Conservation (phyloP, 2,797 vertebrate species). For the Poeciliopsis presidionis region DNA sequence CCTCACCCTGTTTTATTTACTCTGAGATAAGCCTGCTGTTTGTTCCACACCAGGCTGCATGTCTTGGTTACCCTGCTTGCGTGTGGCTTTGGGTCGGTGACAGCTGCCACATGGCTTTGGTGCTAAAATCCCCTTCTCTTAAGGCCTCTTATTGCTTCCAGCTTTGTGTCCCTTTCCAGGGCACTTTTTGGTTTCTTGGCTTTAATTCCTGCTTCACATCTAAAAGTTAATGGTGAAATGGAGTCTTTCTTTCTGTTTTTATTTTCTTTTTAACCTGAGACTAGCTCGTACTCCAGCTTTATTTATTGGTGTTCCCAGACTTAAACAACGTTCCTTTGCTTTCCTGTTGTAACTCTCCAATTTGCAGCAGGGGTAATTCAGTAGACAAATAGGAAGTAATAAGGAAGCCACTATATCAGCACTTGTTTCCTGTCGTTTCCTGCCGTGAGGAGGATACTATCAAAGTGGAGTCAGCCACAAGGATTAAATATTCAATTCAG, state of each 20-base stretch:
- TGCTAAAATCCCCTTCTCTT: constrained; percentile 76
- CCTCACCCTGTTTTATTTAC: constrained; percentile 5
- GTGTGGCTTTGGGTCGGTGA: constrained; percentile 59
- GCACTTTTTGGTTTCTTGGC: constrained; percentile 35
- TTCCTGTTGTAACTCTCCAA: constrained; percentile 37
- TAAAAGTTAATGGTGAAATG: no score
- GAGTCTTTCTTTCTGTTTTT: not conserved
- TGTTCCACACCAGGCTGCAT: constrained; percentile 36
- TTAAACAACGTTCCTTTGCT: constrained; percentile 11
- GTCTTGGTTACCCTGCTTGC: constrained; percentile 35
- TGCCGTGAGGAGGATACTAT: constrained; percentile 12
- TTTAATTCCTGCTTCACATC: constrained; percentile 33
- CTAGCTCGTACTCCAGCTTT: not conserved
- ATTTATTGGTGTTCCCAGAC: not conserved
- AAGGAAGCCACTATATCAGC: constrained; percentile 69
- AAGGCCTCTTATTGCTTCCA: constrained; percentile 70
- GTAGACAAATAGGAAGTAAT: constrained; percentile 78
- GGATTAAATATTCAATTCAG: constrained; percentile 32
- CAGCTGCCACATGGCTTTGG: constrained; percentile 80
- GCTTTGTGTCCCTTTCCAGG: constrained; percentile 56
- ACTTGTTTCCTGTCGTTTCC: constrained; percentile 58
- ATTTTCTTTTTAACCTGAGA: not conserved
- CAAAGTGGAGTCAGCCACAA: constrained; percentile 14
- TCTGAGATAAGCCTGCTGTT: constrained; percentile 38
- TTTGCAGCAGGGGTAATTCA: constrained; percentile 47